Percentiles rank a stretch among this genome's conserved stretches.
Conservation (phyloP, 1,140 invertebrate species). For the Penaeus indicus region DNA sequence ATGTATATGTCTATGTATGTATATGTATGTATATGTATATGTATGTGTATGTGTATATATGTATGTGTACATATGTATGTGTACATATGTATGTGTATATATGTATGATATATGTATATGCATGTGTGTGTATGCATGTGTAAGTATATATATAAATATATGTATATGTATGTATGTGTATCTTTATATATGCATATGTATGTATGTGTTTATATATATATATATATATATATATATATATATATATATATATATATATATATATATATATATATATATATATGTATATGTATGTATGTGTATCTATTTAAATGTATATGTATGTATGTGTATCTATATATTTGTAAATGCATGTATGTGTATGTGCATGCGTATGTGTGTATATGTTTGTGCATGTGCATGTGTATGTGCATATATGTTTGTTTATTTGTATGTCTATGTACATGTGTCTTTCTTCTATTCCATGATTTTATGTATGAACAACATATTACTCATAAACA, state of each 20-base stretch:
- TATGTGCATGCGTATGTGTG: not conserved
- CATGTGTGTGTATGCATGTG: too few relatives aligned
- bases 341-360: not conserved
- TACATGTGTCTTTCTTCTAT: not conserved
- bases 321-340: not conserved
- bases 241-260: not conserved
- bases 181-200: not conserved
- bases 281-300: constrained; percentile 8
- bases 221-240: too few relatives aligned
- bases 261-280: constrained; percentile 25
- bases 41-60: not conserved
- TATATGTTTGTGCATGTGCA: not conserved
- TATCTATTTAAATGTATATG: not conserved
- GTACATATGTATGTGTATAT: not conserved
- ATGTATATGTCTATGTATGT: not conserved
- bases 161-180: too few relatives aligned
- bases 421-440: not conserved
- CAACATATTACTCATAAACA: not conserved
- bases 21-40: not conserved
- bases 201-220: too few relatives aligned
- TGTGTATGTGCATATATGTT: not conserved
- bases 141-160: too few relatives aligned
- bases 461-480: constrained; percentile 1
- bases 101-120: not conserved
- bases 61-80: not conserved